phyloP scores from a whole-genome alignment of 2,888 invertebrate genomes.

The Tanypteryx hageni region DNA sequence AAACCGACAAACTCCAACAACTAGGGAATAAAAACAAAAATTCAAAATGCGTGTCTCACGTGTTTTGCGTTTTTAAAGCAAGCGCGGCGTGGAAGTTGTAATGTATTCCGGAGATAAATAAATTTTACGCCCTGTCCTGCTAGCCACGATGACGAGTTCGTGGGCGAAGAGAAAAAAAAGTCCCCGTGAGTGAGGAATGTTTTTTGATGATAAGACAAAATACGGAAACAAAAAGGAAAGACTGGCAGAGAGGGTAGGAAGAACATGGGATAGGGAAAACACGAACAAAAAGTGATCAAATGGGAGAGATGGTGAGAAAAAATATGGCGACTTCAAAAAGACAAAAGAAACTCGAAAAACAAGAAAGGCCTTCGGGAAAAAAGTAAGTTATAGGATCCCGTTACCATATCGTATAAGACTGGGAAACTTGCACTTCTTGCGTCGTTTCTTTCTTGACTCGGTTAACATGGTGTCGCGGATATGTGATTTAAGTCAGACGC shows the following conservation, averaged over 20 bases:
- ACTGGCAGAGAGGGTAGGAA: no score
- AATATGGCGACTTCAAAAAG: background rate
- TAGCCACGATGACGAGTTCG: background rate
- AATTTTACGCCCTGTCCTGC: background rate
- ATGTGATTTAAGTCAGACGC: background rate
- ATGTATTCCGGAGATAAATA: background rate
- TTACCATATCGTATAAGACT: background rate
- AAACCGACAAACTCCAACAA: background rate
- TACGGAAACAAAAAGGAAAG: no score
- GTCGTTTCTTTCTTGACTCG: background rate
- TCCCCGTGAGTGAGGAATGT: background rate
- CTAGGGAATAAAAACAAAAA: background rate
- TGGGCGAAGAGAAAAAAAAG: background rate
- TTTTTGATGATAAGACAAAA: background rate
- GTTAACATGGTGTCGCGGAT: background rate
- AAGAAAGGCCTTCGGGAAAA: background rate
- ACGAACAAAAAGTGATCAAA: no score
- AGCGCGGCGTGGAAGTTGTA: background rate
- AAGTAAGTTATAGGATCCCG: background rate
- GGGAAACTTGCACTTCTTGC: background rate
- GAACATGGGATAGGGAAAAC: no score
- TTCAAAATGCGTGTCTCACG: background rate
- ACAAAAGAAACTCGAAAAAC: background rate
- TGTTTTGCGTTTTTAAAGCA: background rate
- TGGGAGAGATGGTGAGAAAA: background rate